Conservation (phyloP, 1,140 invertebrate species). For the Drosophila subpulchrella region DNA sequence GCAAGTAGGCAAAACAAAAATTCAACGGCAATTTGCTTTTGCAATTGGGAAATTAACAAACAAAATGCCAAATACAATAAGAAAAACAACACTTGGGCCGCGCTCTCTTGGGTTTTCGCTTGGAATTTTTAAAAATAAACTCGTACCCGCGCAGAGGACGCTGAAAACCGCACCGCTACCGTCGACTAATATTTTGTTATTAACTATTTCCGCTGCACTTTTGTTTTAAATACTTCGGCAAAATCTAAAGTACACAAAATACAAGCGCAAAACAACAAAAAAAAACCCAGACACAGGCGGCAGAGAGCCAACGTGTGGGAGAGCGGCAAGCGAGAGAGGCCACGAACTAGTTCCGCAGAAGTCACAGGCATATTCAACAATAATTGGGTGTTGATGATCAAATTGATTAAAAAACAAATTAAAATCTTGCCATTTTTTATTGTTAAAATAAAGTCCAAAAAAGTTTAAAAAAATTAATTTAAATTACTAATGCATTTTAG, state of each 20-base stretch:
- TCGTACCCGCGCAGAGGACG: slow-evolving; percentile 20
- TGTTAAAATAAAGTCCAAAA: background rate
- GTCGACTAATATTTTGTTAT: slow-evolving; percentile 59
- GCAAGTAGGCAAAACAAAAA: slow-evolving; percentile 26
- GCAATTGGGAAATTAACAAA: slow-evolving; percentile 42
- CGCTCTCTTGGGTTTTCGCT: slow-evolving; percentile 8
- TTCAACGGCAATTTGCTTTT: slow-evolving; percentile 31
- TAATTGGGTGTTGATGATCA: background rate
- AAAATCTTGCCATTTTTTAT: background rate
- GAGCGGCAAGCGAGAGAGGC: background rate
- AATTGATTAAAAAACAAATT: background rate
- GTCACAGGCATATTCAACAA: too few relatives aligned
- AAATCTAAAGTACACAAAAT: slow-evolving; percentile 31
- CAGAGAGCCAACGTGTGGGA: slow-evolving; percentile 2
- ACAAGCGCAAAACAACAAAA: slow-evolving; percentile 44
- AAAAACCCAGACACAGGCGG: slow-evolving; percentile 8
- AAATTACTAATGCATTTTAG: too few relatives aligned
- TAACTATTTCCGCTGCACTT: slow-evolving; percentile 64
- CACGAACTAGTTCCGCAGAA: slow-evolving; percentile 10
- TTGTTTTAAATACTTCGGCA: slow-evolving; percentile 59
- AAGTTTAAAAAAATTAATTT: too few relatives aligned
- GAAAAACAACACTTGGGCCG: slow-evolving; percentile 2
- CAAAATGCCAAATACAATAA: background rate
- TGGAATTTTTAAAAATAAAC: slow-evolving; percentile 54
- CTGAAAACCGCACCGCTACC: slow-evolving; percentile 46